Conservation (phyloP, 2,888 invertebrate genomes). For the Cylindroiulus punctatus region DNA sequence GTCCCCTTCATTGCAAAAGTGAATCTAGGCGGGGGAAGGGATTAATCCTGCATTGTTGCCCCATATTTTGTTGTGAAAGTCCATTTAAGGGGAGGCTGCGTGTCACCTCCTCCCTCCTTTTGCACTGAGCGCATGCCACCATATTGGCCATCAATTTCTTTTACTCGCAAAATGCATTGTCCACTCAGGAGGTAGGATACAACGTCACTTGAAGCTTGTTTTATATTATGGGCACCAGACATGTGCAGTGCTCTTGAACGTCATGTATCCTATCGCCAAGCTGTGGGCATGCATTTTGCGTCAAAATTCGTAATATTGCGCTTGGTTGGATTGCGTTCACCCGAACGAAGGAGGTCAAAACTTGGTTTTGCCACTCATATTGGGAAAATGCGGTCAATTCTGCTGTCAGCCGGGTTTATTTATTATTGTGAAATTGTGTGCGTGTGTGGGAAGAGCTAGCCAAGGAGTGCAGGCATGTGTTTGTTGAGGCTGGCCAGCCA, state of each 20-base stretch:
- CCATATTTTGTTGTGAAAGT: not conserved
- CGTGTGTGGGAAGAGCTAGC: conserved; percentile 58
- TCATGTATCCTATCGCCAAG: not conserved
- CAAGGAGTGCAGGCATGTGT: conserved; percentile 59
- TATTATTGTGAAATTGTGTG: conserved; percentile 39
- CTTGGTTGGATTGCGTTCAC: not conserved
- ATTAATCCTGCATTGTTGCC: not conserved
- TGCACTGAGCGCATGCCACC: conserved; percentile 3
- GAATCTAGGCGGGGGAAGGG: conserved; percentile 3
- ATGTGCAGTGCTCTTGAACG: not conserved
- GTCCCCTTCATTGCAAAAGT: not conserved
- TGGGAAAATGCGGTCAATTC: not conserved
- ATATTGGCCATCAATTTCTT: not conserved
- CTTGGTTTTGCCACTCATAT: not conserved
- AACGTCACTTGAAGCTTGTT: too few relatives aligned
- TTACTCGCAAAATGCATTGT: not conserved
- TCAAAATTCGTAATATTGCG: not conserved
- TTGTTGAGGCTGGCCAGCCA: conserved; percentile 59
- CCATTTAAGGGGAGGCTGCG: not conserved
- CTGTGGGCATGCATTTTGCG: not conserved
- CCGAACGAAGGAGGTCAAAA: not conserved
- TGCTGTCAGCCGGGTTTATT: conserved; percentile 44
- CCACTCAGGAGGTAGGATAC: not conserved
- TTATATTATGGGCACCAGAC: too few relatives aligned
- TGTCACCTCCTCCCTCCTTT: not conserved